phyloP scores from a whole-genome alignment of 2,797 vertebrate genomes.

The Halcyon chelicuti region DNA sequence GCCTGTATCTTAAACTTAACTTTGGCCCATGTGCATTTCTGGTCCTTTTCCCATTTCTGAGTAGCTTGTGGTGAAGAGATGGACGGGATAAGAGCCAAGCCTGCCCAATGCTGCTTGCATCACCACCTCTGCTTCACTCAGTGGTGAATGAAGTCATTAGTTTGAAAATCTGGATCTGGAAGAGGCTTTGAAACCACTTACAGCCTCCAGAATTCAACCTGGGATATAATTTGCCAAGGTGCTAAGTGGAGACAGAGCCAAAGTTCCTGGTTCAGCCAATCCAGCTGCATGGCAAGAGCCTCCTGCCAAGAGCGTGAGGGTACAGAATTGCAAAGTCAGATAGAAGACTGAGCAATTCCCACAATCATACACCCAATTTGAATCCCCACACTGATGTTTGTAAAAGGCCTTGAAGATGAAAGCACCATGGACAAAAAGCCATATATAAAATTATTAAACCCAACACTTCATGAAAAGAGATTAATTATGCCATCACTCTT shows the following conservation, averaged over 20 bases:
- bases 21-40: not conserved
- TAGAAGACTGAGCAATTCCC: not conserved
- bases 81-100: conserved; percentile 8
- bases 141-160: conserved; percentile 57
- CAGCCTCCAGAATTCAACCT: conserved; percentile 46
- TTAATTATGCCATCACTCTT: conserved; percentile 59
- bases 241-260: conserved; percentile 57
- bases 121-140: conserved; percentile 18
- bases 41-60: not conserved
- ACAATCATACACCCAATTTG: not conserved
- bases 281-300: conserved; percentile 45
- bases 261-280: conserved; percentile 36
- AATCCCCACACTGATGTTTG: conserved; percentile 1
- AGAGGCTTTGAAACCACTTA: conserved; percentile 46
- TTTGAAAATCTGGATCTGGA: conserved; percentile 43
- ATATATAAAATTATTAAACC: conserved; percentile 55
- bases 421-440: not conserved
- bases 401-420: conserved; percentile 50
- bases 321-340: conserved; percentile 32
- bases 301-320: conserved; percentile 25
- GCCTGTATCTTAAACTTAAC: not conserved
- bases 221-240: conserved; percentile 63
- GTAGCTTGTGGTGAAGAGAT: not conserved
- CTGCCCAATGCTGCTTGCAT: not conserved
- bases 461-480: conserved; percentile 56